phyloP scores from a whole-genome alignment of 2,113 vertebrate genomes.

The Nibea albiflora region DNA sequence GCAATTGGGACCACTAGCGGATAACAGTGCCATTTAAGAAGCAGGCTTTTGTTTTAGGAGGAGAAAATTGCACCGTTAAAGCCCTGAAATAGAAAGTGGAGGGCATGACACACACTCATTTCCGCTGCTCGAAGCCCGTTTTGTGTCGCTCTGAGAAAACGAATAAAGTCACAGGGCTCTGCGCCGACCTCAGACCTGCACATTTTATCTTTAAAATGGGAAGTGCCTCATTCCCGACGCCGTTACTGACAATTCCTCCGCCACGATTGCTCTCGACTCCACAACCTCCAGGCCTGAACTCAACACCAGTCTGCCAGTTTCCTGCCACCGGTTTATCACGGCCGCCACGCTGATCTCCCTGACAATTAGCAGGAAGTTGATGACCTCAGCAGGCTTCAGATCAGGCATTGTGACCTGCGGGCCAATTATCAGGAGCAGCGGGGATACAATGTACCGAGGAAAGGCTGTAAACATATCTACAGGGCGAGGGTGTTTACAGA shows the following conservation, averaged over 20 bases:
- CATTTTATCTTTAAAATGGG: constrained; percentile 34
- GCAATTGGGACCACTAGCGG: constrained; percentile 10
- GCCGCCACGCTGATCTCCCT: constrained; percentile 42
- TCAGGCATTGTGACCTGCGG: constrained; percentile 42
- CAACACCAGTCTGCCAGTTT: constrained; percentile 52
- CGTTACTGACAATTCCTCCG: constrained; percentile 1
- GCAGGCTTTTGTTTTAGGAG: constrained; percentile 61
- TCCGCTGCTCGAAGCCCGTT: constrained; percentile 35
- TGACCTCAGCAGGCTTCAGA: constrained; percentile 56
- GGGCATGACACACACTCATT: constrained; percentile 50
- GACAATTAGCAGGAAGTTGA: constrained; percentile 72
- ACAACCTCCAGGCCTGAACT: background rate
- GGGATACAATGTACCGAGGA: constrained; percentile 55
- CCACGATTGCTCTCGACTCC: constrained; percentile 19
- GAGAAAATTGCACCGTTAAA: constrained; percentile 60
- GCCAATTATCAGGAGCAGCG: constrained; percentile 43
- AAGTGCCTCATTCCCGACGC: constrained; percentile 5
- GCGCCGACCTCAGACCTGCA: constrained; percentile 22
- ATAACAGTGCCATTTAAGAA: constrained; percentile 47
- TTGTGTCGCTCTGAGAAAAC: constrained; percentile 28
- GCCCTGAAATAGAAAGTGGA: constrained; percentile 61
- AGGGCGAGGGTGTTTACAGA: constrained; percentile 57
- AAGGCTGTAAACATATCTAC: constrained; percentile 59
- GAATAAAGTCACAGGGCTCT: constrained; percentile 7
- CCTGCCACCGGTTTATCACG: constrained; percentile 63